phyloP scores from a whole-genome alignment of 2,113 vertebrate genomes.

The Abramis brama region DNA sequence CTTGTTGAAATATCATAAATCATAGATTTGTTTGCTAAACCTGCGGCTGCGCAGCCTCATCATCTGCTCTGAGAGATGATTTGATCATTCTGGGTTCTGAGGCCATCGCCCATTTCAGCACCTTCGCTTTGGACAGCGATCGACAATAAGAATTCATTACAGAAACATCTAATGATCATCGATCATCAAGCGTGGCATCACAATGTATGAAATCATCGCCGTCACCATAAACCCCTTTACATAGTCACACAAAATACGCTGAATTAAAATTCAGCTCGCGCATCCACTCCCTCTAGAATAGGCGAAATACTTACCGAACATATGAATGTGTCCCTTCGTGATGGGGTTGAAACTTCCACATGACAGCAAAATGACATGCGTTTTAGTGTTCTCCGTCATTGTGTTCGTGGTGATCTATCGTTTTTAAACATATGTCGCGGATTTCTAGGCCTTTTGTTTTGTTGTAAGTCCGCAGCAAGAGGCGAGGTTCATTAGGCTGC shows the following conservation, averaged over 20 bases:
- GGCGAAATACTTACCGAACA: conserved; percentile 87
- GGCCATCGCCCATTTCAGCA: conserved; percentile 65
- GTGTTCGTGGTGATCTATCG: conserved; percentile 44
- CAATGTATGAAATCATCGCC: neutral
- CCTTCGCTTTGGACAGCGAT: conserved; percentile 56
- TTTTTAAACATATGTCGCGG: conserved; percentile 25
- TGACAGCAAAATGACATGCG: conserved; percentile 93
- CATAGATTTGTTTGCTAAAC: neutral
- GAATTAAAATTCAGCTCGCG: neutral
- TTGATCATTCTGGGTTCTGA: neutral
- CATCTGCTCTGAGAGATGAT: neutral
- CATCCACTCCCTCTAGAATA: neutral
- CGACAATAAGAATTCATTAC: neutral
- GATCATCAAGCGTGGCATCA: neutral
- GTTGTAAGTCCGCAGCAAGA: conserved; percentile 71
- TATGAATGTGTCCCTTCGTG: conserved; percentile 96
- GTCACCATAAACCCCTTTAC: neutral
- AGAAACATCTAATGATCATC: neutral
- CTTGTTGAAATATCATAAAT: neutral
- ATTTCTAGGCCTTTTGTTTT: conserved; percentile 54
- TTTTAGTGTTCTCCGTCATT: conserved; percentile 91
- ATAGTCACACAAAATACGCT: neutral
- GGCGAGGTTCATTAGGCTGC: conserved; percentile 76
- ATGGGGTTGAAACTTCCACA: conserved; percentile 98
- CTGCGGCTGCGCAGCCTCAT: neutral